Evolutionary conservation across 2,888 invertebrate species (phyloP), one percentile per base, ranked within the genome.

Genomic region (Noctua janthina): DNA sequence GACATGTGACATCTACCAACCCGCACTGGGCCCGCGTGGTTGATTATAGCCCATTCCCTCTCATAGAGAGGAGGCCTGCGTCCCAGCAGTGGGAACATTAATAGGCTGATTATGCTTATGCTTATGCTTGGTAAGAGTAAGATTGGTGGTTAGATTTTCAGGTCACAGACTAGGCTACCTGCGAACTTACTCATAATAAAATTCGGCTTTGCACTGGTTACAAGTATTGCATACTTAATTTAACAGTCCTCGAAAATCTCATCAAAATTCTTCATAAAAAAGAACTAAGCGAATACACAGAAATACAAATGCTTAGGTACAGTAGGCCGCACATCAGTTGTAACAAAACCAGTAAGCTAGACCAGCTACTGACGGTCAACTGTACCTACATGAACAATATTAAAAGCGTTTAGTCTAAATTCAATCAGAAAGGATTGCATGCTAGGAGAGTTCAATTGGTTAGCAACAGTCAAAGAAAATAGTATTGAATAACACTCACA

Each of bases 401-500:
- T 51, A 17, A 17, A 54, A 49, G 15, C 15, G 49, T 15, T 20
- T 20, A 23, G 8, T 56, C 23, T 56, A 56, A 23, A 56, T 56
- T 3, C 56, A 1, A 56, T 23, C 10, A 10, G 1, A 56, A 56
- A 56, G 56, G 8, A 56, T 56, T 8, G 56, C 23, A 56, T 56
- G 56, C 23, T 20, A 29, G 29, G 8, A 54, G 54, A 2, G 23
- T 23, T 23, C 3, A 29, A 59, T 59, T 59, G 5, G 13, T 59
- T 59, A 59, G 35, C 35, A 39, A n/a, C 23, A n/a, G 29, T 29
- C 29, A 29, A 8, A 35, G 35, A 66, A 66, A 66, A 66, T 4
- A 66, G 39, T 66, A 66, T 20, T 66, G 66, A 39, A 46, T 46
- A 29, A 46, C 15, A 68, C 68, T 68, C 17, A 68, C 68, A n/a